Percentiles rank a stretch among this genome's conserved stretches.
phyloP scores from a whole-genome alignment of 1,140 invertebrate genomes.

The Bactericera cockerelli region DNA sequence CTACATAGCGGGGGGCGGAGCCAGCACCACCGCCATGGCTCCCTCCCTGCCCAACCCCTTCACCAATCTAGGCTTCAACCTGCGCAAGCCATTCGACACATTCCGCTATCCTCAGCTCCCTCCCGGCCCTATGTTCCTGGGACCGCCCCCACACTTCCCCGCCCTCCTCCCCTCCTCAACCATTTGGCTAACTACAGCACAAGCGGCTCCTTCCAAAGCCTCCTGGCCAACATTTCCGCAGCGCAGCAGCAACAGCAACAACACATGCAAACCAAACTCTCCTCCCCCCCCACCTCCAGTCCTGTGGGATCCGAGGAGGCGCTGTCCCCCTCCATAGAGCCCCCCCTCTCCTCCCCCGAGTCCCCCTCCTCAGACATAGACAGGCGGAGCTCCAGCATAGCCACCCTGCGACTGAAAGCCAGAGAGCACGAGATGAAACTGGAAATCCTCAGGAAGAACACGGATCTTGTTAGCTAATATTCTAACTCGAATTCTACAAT shows the following conservation, averaged over 20 bases:
- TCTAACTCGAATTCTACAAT: no score
- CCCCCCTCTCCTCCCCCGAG: conserved; percentile 23
- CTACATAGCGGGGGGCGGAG: conserved; percentile 39
- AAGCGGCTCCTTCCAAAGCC: conserved; percentile 63
- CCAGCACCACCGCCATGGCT: conserved; percentile 40
- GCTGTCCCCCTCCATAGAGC: conserved; percentile 29
- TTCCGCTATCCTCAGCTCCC: conserved; percentile 39
- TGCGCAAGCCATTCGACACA: conserved; percentile 64
- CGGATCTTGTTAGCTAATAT: conserved; percentile 1
- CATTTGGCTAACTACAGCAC: conserved; percentile 42
- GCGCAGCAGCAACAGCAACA: conserved; percentile 36
- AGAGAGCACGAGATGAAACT: conserved; percentile 74
- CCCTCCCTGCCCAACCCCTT: conserved; percentile 62
- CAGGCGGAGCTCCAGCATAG: conserved; percentile 74
- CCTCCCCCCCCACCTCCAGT: conserved; percentile 24
- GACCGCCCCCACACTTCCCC: conserved; percentile 42
- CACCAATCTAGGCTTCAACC: conserved; percentile 50
- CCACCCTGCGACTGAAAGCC: conserved; percentile 73
- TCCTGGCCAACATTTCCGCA: conserved; percentile 63
- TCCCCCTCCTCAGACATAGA: conserved; percentile 43
- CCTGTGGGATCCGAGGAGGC: conserved; percentile 34
- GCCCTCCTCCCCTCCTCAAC: conserved; percentile 39
- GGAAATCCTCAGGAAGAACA: not conserved
- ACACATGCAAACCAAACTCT: conserved; percentile 27
- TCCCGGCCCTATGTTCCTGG: conserved; percentile 31